These are phyloP conservation scores for Ctenochaetus hawaiiensis DNA, from an alignment of 2,797 vertebrate genomes.

Conservation along the genomic window DNA sequence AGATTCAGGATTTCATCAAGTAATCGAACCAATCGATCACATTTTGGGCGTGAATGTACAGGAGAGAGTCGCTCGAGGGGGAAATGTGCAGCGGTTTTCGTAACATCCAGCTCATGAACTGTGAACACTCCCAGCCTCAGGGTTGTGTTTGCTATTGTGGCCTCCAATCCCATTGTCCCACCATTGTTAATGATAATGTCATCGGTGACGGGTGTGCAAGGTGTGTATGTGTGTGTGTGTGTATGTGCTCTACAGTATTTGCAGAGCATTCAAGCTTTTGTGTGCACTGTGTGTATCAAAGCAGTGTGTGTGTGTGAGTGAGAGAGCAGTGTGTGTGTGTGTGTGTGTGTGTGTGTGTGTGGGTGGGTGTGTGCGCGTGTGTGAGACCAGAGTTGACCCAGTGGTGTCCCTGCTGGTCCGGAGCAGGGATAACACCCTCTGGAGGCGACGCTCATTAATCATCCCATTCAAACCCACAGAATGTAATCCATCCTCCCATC, in stretches of 20 bases:
- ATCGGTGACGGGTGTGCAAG: slow-evolving; percentile 54
- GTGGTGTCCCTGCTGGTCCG: slow-evolving; percentile 76
- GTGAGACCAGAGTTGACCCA: slow-evolving; percentile 75
- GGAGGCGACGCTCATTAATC: slow-evolving; percentile 81
- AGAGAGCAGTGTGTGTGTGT: slow-evolving; percentile 16
- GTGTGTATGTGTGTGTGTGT: slow-evolving; percentile 31
- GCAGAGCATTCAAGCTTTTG: slow-evolving; percentile 28
- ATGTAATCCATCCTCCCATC: slow-evolving; percentile 73
- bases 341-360: slow-evolving; percentile 31
- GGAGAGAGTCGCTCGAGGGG: slow-evolving; percentile 29
- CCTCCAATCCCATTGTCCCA: slow-evolving; percentile 66
- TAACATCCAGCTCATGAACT: slow-evolving; percentile 59
- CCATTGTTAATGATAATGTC: slow-evolving; percentile 80
- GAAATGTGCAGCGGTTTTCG: slow-evolving; percentile 19
- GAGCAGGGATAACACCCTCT: slow-evolving; percentile 79
- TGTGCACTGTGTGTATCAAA: slow-evolving; percentile 29
- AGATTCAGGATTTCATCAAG: slow-evolving; percentile 33
- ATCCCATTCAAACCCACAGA: slow-evolving; percentile 77
- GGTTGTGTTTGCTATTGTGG: slow-evolving; percentile 68
- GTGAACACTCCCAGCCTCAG: slow-evolving; percentile 53
- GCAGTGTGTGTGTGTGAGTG: slow-evolving; percentile 5
- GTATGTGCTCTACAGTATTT: slow-evolving; percentile 36
- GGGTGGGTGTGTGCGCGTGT: slow-evolving; percentile 21
- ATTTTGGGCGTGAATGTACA: slow-evolving; percentile 12
- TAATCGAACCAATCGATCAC: slow-evolving; percentile 39